Percentiles rank a stretch among this genome's conserved stretches.
Conservation (phyloP, 2,888 invertebrate genomes). For the Lochmaea crataegi region DNA sequence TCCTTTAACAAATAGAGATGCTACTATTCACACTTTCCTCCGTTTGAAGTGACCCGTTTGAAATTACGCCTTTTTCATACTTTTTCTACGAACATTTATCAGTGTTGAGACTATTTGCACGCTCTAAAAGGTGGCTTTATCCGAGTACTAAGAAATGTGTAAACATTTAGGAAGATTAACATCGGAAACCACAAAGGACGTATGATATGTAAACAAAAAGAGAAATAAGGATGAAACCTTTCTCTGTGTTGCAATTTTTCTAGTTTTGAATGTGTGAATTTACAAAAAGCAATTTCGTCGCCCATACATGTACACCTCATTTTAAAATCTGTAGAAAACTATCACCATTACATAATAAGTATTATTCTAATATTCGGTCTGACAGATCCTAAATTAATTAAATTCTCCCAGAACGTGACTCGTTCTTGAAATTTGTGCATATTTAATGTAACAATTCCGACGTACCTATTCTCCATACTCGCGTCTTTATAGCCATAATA, state of each 20-base stretch:
- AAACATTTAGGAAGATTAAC: constrained; percentile 51
- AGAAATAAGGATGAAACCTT: constrained; percentile 20
- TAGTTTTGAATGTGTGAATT: not conserved
- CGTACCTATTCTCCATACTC: no score
- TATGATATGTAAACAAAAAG: constrained; percentile 34
- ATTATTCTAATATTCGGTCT: no score
- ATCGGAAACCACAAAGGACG: constrained; percentile 38
- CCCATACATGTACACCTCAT: not conserved
- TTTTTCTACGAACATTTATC: constrained; percentile 22
- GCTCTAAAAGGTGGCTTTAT: constrained; percentile 44
- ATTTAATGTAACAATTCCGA: no score
- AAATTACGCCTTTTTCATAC: constrained; percentile 27
- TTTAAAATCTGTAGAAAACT: no score
- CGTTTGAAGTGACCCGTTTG: constrained; percentile 26
- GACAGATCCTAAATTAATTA: no score
- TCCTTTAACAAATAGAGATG: constrained; percentile 7
- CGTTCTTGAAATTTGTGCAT: no score
- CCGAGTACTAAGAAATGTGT: constrained; percentile 44
- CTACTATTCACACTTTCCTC: constrained; percentile 24
- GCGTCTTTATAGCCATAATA: no score
- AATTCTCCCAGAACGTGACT: no score
- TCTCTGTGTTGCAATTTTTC: not conserved
- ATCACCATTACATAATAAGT: no score
- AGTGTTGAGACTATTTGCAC: constrained; percentile 38
- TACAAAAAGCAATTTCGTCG: not conserved